Percentiles rank a stretch among this genome's conserved stretches.
Conservation (phyloP, 2,797 vertebrate species). For the Toxotes lorentzi region DNA sequence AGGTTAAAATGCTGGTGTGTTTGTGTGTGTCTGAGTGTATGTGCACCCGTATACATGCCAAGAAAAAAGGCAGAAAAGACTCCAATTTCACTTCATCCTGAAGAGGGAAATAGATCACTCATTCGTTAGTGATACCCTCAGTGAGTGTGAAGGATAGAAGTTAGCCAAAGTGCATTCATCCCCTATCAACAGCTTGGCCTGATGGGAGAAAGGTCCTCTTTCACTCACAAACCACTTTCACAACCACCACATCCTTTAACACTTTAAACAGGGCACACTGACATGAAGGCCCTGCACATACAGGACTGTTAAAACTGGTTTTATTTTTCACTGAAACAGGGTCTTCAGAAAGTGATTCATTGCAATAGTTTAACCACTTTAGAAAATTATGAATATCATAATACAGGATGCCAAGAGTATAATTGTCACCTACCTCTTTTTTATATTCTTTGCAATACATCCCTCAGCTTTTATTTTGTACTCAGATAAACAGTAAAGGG, state of each 20-base stretch:
- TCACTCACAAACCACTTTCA: slow-evolving; percentile 38
- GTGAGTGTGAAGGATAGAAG: slow-evolving; percentile 12
- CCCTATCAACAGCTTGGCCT: slow-evolving; percentile 62
- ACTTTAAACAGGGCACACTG: slow-evolving; percentile 5
- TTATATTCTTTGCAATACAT: background rate
- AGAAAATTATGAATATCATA: background rate
- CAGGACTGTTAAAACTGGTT: slow-evolving; percentile 6
- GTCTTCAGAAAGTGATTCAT: background rate
- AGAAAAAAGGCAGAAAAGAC: slow-evolving; percentile 23
- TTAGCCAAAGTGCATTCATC: slow-evolving; percentile 59
- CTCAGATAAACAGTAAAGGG: background rate
- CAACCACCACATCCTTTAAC: slow-evolving; percentile 19
- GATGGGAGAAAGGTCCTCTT: slow-evolving; percentile 50
- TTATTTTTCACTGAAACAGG: background rate
- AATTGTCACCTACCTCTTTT: background rate
- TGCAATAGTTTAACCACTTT: background rate
- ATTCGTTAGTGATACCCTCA: slow-evolving; percentile 23
- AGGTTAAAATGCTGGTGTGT: slow-evolving; percentile 31
- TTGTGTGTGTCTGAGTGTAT: slow-evolving; percentile 30
- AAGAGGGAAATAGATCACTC: slow-evolving; percentile 52
- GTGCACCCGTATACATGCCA: slow-evolving; percentile 14
- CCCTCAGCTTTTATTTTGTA: background rate
- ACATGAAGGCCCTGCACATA: slow-evolving; percentile 8
- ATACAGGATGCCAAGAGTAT: background rate
- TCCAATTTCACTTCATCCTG: slow-evolving; percentile 75